A percentile compares a stretch with the other conserved stretches of the same genome.
Evolutionary conservation across 1,140 invertebrate species (phyloP).

Genomic region (Eumeta japonica): DNA sequence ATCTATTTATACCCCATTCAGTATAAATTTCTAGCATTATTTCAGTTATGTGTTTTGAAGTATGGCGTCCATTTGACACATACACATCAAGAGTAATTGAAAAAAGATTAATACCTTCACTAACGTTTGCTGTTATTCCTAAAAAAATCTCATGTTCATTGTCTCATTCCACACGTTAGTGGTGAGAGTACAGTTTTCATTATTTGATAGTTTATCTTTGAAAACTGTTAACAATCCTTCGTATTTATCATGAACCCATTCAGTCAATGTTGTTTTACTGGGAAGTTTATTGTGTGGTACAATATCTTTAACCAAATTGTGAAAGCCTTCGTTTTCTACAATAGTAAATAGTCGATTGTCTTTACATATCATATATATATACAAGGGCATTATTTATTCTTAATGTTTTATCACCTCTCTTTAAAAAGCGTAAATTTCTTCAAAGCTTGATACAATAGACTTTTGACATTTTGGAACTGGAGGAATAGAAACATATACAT

Average conservation of each 20-base stretch:
- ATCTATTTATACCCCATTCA: constrained; percentile 31
- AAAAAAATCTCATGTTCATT: constrained; percentile 27
- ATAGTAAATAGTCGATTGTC: no score
- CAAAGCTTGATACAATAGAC: constrained; percentile 8
- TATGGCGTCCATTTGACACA: constrained; percentile 23
- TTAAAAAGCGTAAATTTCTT: constrained; percentile 9
- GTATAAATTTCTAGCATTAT: constrained; percentile 22
- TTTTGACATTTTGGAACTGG: constrained; percentile 11
- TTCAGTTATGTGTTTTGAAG: constrained; percentile 25
- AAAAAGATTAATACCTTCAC: no score
- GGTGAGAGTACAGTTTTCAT: constrained; percentile 17
- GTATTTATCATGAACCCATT: no score
- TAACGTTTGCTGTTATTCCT: no score
- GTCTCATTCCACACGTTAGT: constrained; percentile 26
- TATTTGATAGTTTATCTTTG: constrained; percentile 14
- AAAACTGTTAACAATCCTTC: constrained; percentile 17
- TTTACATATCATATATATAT: no score
- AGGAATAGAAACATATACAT: constrained; percentile 11
- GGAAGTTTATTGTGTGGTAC: no score
- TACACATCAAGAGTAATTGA: constrained; percentile 23
- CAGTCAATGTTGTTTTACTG: no score
- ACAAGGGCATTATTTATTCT: no score
- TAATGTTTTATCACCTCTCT: no score
- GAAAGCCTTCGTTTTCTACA: no score
- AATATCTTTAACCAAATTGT: no score